Evolutionary conservation across 1,140 invertebrate genomes (phyloP), one percentile per base, ranked within the genome.

Genomic region (Chlorops oryzae): DNA sequence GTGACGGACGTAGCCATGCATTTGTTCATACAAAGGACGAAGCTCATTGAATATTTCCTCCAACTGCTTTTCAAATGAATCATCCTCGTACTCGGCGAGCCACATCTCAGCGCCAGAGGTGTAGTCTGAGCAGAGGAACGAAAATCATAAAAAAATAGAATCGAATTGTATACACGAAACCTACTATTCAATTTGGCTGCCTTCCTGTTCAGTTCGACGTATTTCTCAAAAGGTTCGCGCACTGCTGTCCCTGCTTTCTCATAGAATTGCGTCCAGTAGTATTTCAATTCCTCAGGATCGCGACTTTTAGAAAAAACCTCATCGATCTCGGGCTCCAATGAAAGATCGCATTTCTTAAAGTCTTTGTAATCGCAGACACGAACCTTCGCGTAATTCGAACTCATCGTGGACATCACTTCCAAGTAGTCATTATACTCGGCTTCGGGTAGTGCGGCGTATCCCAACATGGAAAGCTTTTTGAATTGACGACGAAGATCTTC

Each of bases 191-290:
- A 73, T 57, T 75, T 77, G 4, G 90, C 87, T 3, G 87, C 89
- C 63, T 89, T 81, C 52, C 93, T 94, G 39, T 82, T 81, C 5
- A 95, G 70, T 24, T 80, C 73, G 1, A 92, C 83, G 59, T 87
- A 89, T 55, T 81, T 81, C 21, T 80, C 72, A 61, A 84, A 96
- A 22, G 82, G 67, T 0, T 79, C 52, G 38, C 81, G 78, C 20
- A 89, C 81, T 47, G 82, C 78, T 22, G 82, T 82, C 0, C 91
- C 91, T 3, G 83, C 81, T 12, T 74, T 77, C 25, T 82, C 78
- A 51, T 90, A 77, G 86, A 89, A 94, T 52, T 82, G 75, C 7
- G 77, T 73, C 91, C 91, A 95, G 10, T 81, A 72, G 56, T 87
- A 77, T 54, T 81, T 78, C 47, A 91, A 62, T 63, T 89, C 84